phyloP scores from a whole-genome alignment of 1,140 invertebrate genomes.

The Agrypnia vestita region DNA sequence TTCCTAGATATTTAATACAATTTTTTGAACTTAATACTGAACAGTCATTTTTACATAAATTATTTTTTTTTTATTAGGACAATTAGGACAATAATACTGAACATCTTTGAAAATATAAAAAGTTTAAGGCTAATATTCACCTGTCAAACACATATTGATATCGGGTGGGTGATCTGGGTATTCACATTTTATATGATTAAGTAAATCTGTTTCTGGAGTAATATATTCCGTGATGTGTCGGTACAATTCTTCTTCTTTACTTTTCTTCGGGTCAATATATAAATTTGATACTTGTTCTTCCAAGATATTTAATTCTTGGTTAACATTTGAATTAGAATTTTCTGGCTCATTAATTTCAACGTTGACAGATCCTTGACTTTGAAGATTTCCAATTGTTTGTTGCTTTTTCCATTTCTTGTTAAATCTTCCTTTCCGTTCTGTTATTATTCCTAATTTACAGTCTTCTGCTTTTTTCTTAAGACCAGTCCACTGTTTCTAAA shows the following conservation, averaged over 20 bases:
- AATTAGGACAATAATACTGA: too few species aligned
- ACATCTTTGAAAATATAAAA: too few species aligned
- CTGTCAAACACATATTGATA: slow-evolving; percentile 49
- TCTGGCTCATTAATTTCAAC: background rate
- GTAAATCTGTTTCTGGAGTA: slow-evolving; percentile 62
- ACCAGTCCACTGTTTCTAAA: slow-evolving; percentile 69
- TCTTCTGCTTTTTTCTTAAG: slow-evolving; percentile 65
- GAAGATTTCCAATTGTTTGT: background rate
- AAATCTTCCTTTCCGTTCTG: slow-evolving; percentile 26
- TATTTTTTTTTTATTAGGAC: too few species aligned
- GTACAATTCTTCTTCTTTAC: slow-evolving; percentile 29
- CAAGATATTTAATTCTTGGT: background rate
- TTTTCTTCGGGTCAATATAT: background rate
- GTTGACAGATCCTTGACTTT: too few species aligned
- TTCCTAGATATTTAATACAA: too few species aligned
- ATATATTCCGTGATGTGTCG: slow-evolving; percentile 62
- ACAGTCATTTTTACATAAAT: too few species aligned
- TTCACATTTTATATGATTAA: slow-evolving; percentile 16
- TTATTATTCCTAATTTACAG: slow-evolving; percentile 53
- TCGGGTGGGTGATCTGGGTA: background rate
- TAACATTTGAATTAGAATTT: background rate
- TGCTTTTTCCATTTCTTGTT: slow-evolving; percentile 11
- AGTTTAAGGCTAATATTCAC: slow-evolving; percentile 20
- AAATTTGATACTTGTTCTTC: background rate
- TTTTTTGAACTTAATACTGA: too few species aligned